Evolutionary conservation across 2,888 invertebrate genomes (phyloP), one percentile per base, ranked within the genome.

Genomic region (Mythimna vitellina): DNA sequence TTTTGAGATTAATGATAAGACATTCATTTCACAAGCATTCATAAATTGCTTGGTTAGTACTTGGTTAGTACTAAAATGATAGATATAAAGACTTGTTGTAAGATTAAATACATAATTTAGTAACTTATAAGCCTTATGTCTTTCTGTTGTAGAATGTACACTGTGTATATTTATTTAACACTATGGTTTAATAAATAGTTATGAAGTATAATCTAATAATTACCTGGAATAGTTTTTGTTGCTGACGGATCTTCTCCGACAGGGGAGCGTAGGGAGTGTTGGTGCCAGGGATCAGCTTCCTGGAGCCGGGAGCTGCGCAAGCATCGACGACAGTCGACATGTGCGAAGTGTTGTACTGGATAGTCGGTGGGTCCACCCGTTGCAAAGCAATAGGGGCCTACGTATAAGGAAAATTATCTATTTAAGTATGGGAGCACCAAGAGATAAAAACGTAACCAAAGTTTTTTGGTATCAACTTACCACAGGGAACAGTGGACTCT

Each of bases 361-460:
- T 94, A 46, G 85, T 77, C 3, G 96, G 95, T 1, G 91, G 89
- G 70, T 96, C 96, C 88, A 92, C 95, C 89, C 94, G 92, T 92
- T 96, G 95, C 89, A 96, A 85, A 67, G 95, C 94, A 80, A 95
- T 91, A 65, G 96, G 96, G 79, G 92, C 95, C 96, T 96, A 81
- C 66, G 60, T 22, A 22, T 17, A 81, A 70, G 56, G 80, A 81
- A 82, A 81, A 62, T 70, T 66, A 68, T 70, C 65, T 61, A 29
- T n/a, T 6, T 51, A 71, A 51, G n/a, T 35, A 51, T 22, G n/a
- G 32, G 42, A 72, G 32, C 51, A 70, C 46, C 14, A n/a, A 54
- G 25, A 78, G 80, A 83, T 80, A 70, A 74, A 77, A 73, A 73
- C 20, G 35, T 65, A 76, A 76, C 79, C 72, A 80, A 83, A 81